phyloP scores from a whole-genome alignment of 2,113 vertebrate species.

The Crotalus tigris region DNA sequence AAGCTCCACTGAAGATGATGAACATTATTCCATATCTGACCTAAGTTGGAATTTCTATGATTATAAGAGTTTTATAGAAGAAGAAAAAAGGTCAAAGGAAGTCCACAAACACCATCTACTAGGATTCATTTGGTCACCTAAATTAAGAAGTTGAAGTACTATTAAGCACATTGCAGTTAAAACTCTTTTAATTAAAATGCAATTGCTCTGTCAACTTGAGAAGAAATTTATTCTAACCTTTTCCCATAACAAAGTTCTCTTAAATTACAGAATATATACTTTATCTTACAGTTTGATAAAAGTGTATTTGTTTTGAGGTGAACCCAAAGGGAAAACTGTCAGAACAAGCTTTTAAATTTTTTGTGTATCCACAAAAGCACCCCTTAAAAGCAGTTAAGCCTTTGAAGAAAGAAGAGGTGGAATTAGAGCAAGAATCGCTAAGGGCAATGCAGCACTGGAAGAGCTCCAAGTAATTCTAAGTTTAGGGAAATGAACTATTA shows the following conservation, averaged over 20 bases:
- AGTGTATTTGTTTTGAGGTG: background rate
- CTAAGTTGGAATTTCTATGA: background rate
- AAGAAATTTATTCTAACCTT: conserved; percentile 17
- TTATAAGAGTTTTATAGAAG: background rate
- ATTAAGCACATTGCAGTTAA: background rate
- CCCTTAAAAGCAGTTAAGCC: conserved; percentile 47
- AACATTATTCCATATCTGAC: background rate
- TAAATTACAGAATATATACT: conserved; percentile 23
- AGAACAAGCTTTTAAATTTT: conserved; percentile 25
- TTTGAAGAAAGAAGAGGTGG: conserved; percentile 35
- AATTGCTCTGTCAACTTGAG: background rate
- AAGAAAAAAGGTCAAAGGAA: background rate
- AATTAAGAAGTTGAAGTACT: background rate
- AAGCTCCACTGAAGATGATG: background rate
- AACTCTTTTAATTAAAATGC: conserved; percentile 3
- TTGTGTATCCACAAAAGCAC: conserved; percentile 17
- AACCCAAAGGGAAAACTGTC: background rate
- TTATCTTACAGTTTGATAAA: background rate
- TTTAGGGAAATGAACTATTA: conserved; percentile 25
- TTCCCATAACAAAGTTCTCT: conserved; percentile 5
- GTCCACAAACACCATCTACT: background rate
- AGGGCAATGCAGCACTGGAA: conserved; percentile 46
- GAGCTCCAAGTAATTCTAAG: conserved; percentile 34
- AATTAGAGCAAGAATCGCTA: conserved; percentile 33
- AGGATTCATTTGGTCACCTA: background rate